Evolutionary conservation across 2,113 vertebrate species (phyloP).

Genomic region (Melanerpes formicivorus): DNA sequence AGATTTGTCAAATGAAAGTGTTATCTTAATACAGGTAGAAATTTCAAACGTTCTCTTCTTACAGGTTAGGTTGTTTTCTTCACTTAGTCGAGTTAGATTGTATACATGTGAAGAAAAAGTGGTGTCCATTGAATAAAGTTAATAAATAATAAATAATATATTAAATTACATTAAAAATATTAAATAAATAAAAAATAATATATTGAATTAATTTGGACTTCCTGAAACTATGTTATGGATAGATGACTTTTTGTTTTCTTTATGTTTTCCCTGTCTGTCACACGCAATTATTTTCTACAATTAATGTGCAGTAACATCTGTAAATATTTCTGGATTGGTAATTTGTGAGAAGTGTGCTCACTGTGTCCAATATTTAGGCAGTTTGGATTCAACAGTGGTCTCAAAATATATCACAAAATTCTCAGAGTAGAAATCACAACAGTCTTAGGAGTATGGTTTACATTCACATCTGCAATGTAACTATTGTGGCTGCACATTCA

Average conservation of each 20-base stretch:
- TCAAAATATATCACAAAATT: neutral
- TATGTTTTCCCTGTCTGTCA: neutral
- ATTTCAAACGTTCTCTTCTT: neutral
- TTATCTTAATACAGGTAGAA: neutral
- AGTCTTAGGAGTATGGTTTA: neutral
- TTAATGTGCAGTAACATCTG: neutral
- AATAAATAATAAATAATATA: neutral
- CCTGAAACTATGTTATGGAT: neutral
- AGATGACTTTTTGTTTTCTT: neutral
- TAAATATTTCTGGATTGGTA: neutral
- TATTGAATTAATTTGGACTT: neutral
- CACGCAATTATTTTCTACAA: neutral
- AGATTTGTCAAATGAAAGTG: neutral
- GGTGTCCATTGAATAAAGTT: neutral
- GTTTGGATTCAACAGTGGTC: neutral
- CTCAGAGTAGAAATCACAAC: no score
- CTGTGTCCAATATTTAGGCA: neutral
- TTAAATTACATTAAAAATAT: no score
- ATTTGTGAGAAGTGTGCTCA: neutral
- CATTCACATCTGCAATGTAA: neutral
- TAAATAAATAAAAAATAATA: neutral
- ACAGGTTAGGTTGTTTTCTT: neutral
- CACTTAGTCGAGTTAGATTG: neutral
- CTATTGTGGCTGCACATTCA: neutral
- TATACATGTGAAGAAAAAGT: neutral